These are phyloP conservation scores for Deroptyus accipitrinus DNA, from an alignment of 2,113 vertebrate genomes.

Conservation along the genomic window DNA sequence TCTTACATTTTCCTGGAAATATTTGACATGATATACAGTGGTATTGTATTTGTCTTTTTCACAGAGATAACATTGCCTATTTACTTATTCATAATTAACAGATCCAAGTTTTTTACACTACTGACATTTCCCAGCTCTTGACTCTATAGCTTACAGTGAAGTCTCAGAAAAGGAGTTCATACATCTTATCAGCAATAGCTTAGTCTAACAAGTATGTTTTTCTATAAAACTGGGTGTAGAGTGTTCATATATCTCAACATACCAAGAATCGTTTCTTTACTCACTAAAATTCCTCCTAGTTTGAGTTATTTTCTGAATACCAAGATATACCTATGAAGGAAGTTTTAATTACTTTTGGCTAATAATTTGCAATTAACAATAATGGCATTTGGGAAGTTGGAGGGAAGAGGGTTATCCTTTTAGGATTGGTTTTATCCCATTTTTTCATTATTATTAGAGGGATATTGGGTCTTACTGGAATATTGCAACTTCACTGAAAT, in stretches of 20 bases:
- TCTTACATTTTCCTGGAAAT: background rate
- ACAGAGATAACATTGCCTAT: background rate
- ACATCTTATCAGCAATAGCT: background rate
- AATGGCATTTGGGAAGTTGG: background rate
- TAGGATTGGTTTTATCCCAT: background rate
- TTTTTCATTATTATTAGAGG: background rate
- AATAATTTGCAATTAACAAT: background rate
- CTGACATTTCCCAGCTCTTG: background rate
- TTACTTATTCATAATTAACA: background rate
- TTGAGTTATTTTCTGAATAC: background rate
- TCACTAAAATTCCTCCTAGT: background rate
- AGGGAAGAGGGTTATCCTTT: accelerated
- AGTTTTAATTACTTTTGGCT: background rate
- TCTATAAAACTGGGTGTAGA: background rate
- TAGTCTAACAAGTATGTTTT: background rate
- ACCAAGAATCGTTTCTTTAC: background rate
- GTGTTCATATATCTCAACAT: background rate
- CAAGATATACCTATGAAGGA: background rate
- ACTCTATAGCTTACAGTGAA: background rate
- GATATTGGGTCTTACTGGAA: background rate
- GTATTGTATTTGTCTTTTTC: background rate
- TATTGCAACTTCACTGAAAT: background rate
- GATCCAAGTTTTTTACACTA: background rate
- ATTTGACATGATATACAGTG: background rate
- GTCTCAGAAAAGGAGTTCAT: background rate